phyloP scores from a whole-genome alignment of 2,113 vertebrate species.

The Phaethon lepturus region DNA sequence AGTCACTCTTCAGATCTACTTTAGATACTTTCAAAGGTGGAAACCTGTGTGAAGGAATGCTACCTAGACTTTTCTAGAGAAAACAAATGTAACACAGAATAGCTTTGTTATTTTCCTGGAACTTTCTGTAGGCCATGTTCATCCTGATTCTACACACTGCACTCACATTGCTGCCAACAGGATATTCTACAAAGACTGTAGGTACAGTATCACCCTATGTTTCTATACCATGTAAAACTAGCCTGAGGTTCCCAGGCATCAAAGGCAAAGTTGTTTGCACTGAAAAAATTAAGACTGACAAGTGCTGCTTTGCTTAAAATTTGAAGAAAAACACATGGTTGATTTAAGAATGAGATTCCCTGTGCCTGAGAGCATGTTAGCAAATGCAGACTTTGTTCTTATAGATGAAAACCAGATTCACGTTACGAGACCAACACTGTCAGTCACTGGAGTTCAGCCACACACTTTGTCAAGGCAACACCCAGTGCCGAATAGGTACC shows the following conservation, averaged over 20 bases:
- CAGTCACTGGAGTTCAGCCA: not conserved
- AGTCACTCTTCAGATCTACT: not conserved
- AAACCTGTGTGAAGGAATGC: not conserved
- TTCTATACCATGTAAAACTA: not conserved
- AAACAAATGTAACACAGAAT: not conserved
- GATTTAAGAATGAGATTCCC: not conserved
- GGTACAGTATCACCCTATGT: not conserved
- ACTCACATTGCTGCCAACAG: not conserved
- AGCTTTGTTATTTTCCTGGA: not conserved
- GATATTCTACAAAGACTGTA: not conserved
- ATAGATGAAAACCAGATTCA: not conserved
- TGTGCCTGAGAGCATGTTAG: not conserved
- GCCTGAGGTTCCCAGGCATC: not conserved
- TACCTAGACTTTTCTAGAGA: not conserved
- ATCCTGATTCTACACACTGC: not conserved
- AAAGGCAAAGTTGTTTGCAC: not conserved
- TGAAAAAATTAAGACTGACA: slow-evolving; percentile 24
- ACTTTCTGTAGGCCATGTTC: not conserved
- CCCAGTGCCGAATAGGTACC: accelerated
- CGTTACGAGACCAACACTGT: not conserved
- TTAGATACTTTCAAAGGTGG: not conserved
- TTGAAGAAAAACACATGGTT: not conserved
- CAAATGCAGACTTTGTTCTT: not conserved
- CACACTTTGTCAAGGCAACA: accelerated
- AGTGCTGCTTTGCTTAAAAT: slow-evolving; percentile 10